Evolutionary conservation across 1,140 invertebrate species (phyloP).

Genomic region (Adoxophyes honmai): DNA sequence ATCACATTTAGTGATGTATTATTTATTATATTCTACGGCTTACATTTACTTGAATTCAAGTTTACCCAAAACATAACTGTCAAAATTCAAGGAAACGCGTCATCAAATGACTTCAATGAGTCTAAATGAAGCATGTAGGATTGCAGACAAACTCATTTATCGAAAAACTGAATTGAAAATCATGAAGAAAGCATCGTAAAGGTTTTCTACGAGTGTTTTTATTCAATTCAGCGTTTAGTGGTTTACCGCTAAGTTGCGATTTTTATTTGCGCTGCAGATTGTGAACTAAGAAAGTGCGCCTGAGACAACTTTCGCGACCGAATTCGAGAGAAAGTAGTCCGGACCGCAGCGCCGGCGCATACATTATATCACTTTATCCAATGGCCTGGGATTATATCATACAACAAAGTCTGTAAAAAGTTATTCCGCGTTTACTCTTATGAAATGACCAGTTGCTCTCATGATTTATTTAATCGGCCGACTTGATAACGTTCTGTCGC

Average conservation of each 20-base stretch:
- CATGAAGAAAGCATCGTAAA: no score
- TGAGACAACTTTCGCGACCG: slow-evolving; percentile 74
- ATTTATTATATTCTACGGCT: no score
- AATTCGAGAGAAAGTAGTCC: slow-evolving; percentile 75
- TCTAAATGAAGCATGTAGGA: no score
- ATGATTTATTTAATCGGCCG: no score
- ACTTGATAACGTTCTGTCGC: no score
- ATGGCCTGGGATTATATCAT: slow-evolving; percentile 62
- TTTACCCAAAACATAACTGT: no score
- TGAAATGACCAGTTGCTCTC: not conserved
- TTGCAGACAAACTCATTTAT: no score
- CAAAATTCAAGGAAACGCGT: no score
- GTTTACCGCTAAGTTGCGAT: slow-evolving; percentile 9
- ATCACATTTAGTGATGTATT: no score
- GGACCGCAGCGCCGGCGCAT: slow-evolving; percentile 49
- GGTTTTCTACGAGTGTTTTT: not conserved
- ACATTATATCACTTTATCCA: slow-evolving; percentile 71
- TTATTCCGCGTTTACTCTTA: slow-evolving; percentile 12
- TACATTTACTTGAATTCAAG: no score
- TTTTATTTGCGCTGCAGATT: slow-evolving; percentile 14
- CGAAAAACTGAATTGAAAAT: no score
- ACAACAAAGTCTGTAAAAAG: slow-evolving; percentile 16
- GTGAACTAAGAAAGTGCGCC: slow-evolving; percentile 67
- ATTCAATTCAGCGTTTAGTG: slow-evolving; percentile 10
- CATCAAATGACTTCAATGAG: no score